Evolutionary conservation across 2,888 invertebrate genomes (phyloP).

Genomic region (Eilema caniola): DNA sequence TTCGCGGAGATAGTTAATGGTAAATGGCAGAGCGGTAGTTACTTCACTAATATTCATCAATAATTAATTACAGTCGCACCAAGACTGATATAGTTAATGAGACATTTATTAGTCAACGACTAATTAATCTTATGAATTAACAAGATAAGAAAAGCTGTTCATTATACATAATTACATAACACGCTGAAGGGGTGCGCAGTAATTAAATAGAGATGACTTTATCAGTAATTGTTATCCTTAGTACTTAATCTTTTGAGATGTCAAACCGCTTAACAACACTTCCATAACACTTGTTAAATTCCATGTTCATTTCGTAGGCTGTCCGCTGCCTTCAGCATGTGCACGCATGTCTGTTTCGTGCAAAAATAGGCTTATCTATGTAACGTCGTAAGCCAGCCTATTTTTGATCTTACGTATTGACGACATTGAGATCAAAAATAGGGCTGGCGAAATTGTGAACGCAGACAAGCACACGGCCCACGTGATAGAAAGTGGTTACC

Average conservation of each 20-base stretch:
- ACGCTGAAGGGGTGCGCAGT: conserved; percentile 46
- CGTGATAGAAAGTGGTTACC: too few relatives aligned
- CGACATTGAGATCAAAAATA: too few relatives aligned
- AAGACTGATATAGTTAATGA: background rate
- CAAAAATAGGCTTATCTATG: background rate
- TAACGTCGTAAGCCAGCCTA: too few relatives aligned
- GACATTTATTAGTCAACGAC: conserved; percentile 10
- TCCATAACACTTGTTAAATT: background rate
- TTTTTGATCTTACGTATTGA: too few relatives aligned
- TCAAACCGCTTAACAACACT: conserved; percentile 23
- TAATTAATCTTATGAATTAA: conserved; percentile 38
- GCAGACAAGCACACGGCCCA: too few relatives aligned
- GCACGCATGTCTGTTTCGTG: too few relatives aligned
- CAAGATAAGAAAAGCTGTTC: conserved; percentile 38
- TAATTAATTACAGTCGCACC: background rate
- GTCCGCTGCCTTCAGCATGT: background rate
- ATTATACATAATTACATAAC: conserved; percentile 46
- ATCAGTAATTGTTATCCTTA: conserved; percentile 62
- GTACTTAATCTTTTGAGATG: conserved; percentile 43
- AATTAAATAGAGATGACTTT: conserved; percentile 61
- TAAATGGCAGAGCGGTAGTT: background rate
- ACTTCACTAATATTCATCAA: background rate
- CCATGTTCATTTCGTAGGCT: background rate
- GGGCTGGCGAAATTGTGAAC: background rate
- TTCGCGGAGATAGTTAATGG: background rate